Percentiles rank a stretch among this genome's conserved stretches.
Evolutionary conservation across 64 coral and sea anemone species (phyloP).

Genomic region (Stichodactyla mertensii): DNA sequence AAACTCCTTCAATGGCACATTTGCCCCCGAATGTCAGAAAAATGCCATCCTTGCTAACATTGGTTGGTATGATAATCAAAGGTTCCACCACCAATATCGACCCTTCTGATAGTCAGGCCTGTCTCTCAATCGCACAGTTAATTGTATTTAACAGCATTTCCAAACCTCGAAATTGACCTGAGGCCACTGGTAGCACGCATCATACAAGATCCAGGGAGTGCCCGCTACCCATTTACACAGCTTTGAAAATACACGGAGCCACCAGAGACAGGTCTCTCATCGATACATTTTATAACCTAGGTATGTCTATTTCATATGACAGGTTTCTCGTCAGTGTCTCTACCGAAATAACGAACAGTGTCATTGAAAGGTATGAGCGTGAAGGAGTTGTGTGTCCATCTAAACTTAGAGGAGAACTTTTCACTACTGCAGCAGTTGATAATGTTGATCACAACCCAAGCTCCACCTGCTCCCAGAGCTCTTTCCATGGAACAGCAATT

Average conservation of each 20-base stretch:
- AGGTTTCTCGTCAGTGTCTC: slow-evolving; percentile 17
- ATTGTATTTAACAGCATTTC: slow-evolving; percentile 40
- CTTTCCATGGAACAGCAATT: not conserved
- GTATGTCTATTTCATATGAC: slow-evolving; percentile 21
- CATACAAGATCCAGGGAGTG: slow-evolving; percentile 36
- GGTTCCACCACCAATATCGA: slow-evolving; percentile 18
- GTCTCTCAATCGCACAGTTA: slow-evolving; percentile 42
- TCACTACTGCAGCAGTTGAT: slow-evolving; percentile 5
- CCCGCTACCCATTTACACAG: not conserved
- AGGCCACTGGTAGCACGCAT: slow-evolving; percentile 4
- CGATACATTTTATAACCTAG: slow-evolving; percentile 10
- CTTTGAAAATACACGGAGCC: slow-evolving; percentile 23
- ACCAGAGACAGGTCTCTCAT: slow-evolving; percentile 8
- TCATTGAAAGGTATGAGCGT: slow-evolving; percentile 7
- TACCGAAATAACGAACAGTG: slow-evolving; percentile 21
- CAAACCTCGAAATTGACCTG: slow-evolving; percentile 19
- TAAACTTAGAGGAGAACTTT: slow-evolving; percentile 11
- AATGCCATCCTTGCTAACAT: slow-evolving; percentile 14
- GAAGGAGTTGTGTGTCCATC: slow-evolving; percentile 25
- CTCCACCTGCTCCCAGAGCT: slow-evolving; percentile 6
- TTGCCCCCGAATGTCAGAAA: slow-evolving; percentile 26
- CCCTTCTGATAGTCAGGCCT: slow-evolving; percentile 22
- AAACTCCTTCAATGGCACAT: slow-evolving; percentile 58
- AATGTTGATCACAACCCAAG: not conserved
- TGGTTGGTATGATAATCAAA: not conserved